Percentiles rank a stretch among this genome's conserved stretches.
These are phyloP conservation scores for Ochropacha duplaris DNA, from an alignment of 2,888 invertebrate genomes.

Conservation along the genomic window DNA sequence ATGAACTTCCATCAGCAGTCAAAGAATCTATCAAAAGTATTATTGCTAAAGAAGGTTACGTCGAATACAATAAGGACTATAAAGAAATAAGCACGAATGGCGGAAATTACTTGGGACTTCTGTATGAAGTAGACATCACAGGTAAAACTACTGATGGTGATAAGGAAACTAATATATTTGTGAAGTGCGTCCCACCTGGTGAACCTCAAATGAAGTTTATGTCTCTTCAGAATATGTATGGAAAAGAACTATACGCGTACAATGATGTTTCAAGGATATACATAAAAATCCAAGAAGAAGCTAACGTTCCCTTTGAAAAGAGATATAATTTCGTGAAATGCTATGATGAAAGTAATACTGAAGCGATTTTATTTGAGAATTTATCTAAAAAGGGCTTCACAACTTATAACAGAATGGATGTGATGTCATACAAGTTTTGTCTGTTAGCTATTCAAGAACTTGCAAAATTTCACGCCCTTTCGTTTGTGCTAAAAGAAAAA, in stretches of 20 bases:
- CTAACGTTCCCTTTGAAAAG: background rate
- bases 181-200: background rate
- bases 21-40: background rate
- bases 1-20: background rate
- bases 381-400: background rate
- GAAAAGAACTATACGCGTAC: background rate
- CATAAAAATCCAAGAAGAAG: background rate
- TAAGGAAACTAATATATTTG: background rate
- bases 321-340: background rate
- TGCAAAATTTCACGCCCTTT: constrained; percentile 52
- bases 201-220: background rate
- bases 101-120: background rate
- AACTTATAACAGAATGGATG: constrained; percentile 38
- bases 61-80: background rate
- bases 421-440: constrained; percentile 41
- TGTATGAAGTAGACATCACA: background rate
- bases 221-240: background rate
- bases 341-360: background rate
- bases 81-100: background rate
- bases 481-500: constrained; percentile 42
- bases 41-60: background rate
- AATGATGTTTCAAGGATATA: background rate
- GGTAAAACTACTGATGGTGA: background rate
- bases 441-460: constrained; percentile 42
- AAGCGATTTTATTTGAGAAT: background rate